A percentile compares a stretch with the other conserved stretches of the same genome.
Evolutionary conservation across 2,888 invertebrate genomes (phyloP).

Genomic region (Tolmerus cingulatus): DNA sequence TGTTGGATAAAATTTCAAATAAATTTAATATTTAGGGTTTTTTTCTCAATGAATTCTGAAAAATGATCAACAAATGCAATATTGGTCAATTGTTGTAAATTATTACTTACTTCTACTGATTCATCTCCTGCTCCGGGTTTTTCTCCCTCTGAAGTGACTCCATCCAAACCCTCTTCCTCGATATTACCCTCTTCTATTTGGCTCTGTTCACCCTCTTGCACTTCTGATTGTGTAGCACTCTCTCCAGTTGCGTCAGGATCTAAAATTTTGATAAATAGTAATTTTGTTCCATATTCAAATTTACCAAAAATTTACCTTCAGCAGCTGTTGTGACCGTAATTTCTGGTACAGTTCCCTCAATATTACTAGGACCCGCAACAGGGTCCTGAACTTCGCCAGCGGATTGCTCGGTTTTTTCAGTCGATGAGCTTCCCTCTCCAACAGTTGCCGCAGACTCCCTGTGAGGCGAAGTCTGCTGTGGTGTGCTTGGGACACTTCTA

Average conservation of each 20-base stretch:
- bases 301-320: conserved; percentile 30
- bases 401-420: conserved; percentile 59
- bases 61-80: no score
- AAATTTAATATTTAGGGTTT: neutral
- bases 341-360: conserved; percentile 49
- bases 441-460: conserved; percentile 54
- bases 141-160: conserved; percentile 71
- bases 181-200: conserved; percentile 56
- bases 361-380: conserved; percentile 54
- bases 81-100: no score
- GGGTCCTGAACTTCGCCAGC: conserved; percentile 56
- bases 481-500: conserved; percentile 74
- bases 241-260: conserved; percentile 59
- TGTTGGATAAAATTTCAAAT: conserved; percentile 52
- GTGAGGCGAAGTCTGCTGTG: conserved; percentile 70
- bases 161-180: conserved; percentile 62
- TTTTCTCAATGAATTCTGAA: no score
- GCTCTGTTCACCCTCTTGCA: conserved; percentile 59
- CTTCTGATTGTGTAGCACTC: conserved; percentile 64
- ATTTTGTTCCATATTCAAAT: neutral
- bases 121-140: conserved; percentile 66
- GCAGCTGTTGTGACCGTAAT: conserved; percentile 46
- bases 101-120: conserved; percentile 59
- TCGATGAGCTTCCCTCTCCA: conserved; percentile 49
- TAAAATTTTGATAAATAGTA: neutral